phyloP scores from a whole-genome alignment of 2,888 invertebrate species.

The Panopea generosa region DNA sequence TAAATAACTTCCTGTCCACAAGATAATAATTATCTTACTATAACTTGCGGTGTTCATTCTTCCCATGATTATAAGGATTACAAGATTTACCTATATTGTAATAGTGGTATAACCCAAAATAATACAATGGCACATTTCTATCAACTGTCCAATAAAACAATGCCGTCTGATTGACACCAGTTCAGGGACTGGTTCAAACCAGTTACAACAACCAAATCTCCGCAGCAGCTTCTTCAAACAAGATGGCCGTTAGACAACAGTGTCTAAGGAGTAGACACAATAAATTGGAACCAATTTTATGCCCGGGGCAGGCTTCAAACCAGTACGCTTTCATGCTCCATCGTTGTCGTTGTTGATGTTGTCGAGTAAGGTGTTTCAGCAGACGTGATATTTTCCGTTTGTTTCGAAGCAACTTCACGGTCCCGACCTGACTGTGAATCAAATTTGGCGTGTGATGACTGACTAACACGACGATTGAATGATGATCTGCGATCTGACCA shows the following conservation, averaged over 20 bases:
- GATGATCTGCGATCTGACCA: constrained; percentile 55
- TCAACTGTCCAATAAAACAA: constrained; percentile 41
- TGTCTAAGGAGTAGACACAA: constrained; percentile 62
- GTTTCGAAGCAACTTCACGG: constrained; percentile 35
- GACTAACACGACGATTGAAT: constrained; percentile 23
- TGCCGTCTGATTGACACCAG: constrained; percentile 27
- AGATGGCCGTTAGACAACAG: constrained; percentile 32
- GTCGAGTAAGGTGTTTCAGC: constrained; percentile 37
- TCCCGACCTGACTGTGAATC: constrained; percentile 39
- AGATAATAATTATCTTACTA: too few species aligned
- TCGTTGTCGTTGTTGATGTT: constrained; percentile 39
- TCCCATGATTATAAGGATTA: not conserved
- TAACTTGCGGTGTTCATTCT: too few species aligned
- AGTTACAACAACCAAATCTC: constrained; percentile 21
- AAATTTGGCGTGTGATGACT: constrained; percentile 22
- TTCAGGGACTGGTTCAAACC: constrained; percentile 18
- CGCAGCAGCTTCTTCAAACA: not conserved
- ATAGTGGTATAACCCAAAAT: not conserved
- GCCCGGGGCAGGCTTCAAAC: constrained; percentile 66
- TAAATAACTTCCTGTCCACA: too few species aligned
- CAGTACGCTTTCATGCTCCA: constrained; percentile 74
- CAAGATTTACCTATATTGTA: not conserved
- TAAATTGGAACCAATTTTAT: constrained; percentile 50
- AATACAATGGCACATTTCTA: constrained; percentile 2
- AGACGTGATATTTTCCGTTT: constrained; percentile 6